These are phyloP conservation scores for Mormoops blainvillei DNA, from an alignment of 2,113 vertebrate genomes.

Conservation along the genomic window DNA sequence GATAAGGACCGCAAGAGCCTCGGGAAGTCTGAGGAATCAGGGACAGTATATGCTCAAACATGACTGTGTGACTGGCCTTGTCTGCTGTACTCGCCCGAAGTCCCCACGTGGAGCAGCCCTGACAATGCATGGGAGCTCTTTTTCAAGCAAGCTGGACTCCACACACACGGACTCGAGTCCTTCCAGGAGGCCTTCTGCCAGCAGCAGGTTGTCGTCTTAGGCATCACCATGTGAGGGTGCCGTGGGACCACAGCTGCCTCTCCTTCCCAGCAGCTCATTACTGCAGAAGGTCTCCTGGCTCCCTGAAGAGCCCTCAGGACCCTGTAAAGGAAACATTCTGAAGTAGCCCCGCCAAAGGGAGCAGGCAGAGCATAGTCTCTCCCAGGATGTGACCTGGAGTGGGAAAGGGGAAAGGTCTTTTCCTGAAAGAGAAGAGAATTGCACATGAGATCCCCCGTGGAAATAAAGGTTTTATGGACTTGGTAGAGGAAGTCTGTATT, in stretches of 20 bases:
- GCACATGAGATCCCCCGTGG: background rate
- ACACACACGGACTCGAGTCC: background rate
- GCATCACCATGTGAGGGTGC: background rate
- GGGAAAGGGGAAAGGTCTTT: background rate
- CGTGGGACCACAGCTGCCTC: background rate
- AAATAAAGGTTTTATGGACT: constrained; percentile 57
- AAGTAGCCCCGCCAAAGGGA: background rate
- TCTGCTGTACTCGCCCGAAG: background rate
- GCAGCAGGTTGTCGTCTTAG: background rate
- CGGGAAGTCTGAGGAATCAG: background rate
- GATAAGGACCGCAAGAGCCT: background rate
- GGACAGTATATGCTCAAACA: background rate
- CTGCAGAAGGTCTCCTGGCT: background rate
- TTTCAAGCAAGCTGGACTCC: background rate
- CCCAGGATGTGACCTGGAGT: background rate
- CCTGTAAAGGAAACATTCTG: background rate
- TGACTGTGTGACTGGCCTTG: background rate
- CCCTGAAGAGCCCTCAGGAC: background rate
- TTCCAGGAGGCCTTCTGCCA: background rate
- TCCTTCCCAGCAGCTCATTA: background rate
- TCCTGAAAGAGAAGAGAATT: background rate
- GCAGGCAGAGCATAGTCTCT: background rate
- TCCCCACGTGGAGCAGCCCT: fast-evolving
- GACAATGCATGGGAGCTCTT: background rate
- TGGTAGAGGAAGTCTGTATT: background rate